These are phyloP conservation scores for Watersipora subatra DNA, from an alignment of 1,140 invertebrate genomes.

Conservation along the genomic window DNA sequence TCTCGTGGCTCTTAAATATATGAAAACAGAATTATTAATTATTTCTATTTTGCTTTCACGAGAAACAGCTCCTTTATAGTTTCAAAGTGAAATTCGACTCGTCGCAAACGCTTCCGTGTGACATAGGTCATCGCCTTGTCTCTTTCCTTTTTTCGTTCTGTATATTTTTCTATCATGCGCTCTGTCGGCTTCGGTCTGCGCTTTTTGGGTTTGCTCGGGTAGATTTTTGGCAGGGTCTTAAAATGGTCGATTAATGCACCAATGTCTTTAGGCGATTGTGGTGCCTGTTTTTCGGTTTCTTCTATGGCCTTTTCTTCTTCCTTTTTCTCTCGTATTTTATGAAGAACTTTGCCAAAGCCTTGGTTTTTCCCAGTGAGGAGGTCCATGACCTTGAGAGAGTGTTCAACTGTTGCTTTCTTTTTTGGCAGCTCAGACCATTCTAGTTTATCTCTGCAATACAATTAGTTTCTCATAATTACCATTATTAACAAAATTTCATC, in stretches of 20 bases:
- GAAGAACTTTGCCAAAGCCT: background rate
- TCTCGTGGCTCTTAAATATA: no score
- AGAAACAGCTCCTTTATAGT: background rate
- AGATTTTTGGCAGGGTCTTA: background rate
- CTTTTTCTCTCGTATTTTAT: background rate
- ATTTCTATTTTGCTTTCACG: no score
- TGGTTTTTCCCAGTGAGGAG: background rate
- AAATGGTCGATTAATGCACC: background rate
- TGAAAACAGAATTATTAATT: no score
- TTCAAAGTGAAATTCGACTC: background rate
- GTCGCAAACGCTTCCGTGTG: background rate
- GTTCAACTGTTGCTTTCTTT: background rate
- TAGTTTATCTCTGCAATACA: background rate
- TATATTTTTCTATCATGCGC: background rate
- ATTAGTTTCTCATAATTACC: no score
- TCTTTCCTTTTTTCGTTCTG: background rate
- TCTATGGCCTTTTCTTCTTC: background rate
- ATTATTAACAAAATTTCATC: no score
- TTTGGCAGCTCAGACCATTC: background rate
- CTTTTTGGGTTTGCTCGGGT: background rate
- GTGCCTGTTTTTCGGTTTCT: background rate
- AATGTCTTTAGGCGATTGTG: background rate
- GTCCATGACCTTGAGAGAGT: no score
- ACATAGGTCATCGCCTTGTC: background rate
- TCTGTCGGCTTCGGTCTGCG: background rate